phyloP scores from a whole-genome alignment of 2,888 invertebrate species.

The Norana najaformis region DNA sequence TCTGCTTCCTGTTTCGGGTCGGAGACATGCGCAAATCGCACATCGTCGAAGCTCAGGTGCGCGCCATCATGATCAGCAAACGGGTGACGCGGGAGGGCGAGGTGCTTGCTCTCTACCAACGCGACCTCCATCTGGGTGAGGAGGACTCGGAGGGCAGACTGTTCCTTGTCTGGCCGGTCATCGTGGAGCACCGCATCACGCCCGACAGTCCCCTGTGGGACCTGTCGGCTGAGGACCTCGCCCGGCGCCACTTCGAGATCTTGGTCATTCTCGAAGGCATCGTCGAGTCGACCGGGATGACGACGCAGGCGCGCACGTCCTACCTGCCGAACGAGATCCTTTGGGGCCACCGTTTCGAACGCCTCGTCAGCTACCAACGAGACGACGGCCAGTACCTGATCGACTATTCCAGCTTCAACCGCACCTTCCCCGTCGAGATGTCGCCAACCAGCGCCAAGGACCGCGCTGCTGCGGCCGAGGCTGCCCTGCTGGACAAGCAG shows the following conservation, averaged over 20 bases:
- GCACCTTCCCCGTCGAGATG: conserved; percentile 56
- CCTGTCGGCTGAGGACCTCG: conserved; percentile 86
- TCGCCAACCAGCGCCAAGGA: conserved; percentile 57
- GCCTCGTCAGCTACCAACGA: conserved; percentile 61
- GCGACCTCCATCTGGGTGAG: conserved; percentile 80
- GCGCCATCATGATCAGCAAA: conserved; percentile 90
- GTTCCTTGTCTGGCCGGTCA: conserved; percentile 97
- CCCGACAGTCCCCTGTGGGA: conserved; percentile 86
- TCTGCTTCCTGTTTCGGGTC: conserved; percentile 90
- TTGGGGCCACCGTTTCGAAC: conserved; percentile 62
- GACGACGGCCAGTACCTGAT: conserved; percentile 62
- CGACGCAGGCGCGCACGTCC: conserved; percentile 65
- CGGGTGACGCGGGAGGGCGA: conserved; percentile 93
- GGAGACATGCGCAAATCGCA: conserved; percentile 93
- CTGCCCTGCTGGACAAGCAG: background rate
- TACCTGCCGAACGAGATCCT: conserved; percentile 64
- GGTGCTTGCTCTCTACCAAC: conserved; percentile 88
- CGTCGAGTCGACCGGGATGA: conserved; percentile 81
- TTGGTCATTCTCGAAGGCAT: conserved; percentile 91
- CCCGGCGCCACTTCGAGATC: conserved; percentile 89
- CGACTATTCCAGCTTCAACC: conserved; percentile 62
- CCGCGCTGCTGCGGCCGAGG: background rate
- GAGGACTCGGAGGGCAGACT: conserved; percentile 87
- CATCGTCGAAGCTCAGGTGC: conserved; percentile 91
- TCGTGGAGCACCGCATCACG: conserved; percentile 92